Evolutionary conservation across 1,140 invertebrate genomes (phyloP).

Genomic region (Melipona quadrifasciata): DNA sequence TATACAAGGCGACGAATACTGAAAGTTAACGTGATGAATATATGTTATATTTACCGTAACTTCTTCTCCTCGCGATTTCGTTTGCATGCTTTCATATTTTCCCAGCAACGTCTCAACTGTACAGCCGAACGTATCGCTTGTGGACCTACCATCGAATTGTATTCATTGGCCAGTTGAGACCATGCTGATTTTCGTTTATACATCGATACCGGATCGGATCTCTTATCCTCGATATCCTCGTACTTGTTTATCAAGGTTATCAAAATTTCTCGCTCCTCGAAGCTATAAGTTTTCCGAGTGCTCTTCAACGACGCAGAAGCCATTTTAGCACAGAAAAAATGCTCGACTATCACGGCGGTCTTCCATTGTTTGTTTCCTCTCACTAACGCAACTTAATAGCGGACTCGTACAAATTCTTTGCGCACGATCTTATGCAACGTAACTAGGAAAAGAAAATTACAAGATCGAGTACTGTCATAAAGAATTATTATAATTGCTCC

Average conservation of each 20-base stretch:
- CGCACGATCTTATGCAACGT: background rate
- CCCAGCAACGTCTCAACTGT: conserved; percentile 71
- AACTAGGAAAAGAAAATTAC: background rate
- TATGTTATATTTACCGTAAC: conserved; percentile 49
- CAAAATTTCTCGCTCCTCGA: conserved; percentile 68
- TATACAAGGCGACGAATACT: background rate
- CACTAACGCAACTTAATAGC: background rate
- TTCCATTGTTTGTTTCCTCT: conserved; percentile 33
- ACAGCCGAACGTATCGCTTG: conserved; percentile 60
- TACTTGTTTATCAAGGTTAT: conserved; percentile 70
- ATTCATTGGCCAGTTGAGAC: conserved; percentile 66
- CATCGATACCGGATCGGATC: conserved; percentile 62
- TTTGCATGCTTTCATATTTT: conserved; percentile 73
- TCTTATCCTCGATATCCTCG: conserved; percentile 63
- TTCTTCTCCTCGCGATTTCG: conserved; percentile 64
- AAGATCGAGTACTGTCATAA: background rate
- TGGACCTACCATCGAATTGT: conserved; percentile 65
- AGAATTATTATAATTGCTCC: background rate
- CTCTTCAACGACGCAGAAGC: conserved; percentile 63
- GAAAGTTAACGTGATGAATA: background rate
- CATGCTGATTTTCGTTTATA: conserved; percentile 68
- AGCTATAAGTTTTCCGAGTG: conserved; percentile 73
- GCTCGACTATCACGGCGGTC: background rate
- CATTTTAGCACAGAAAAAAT: conserved; percentile 59
- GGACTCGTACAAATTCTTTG: background rate